Conservation (phyloP, 2,113 vertebrate genomes). For the Peromyscus leucopus region DNA sequence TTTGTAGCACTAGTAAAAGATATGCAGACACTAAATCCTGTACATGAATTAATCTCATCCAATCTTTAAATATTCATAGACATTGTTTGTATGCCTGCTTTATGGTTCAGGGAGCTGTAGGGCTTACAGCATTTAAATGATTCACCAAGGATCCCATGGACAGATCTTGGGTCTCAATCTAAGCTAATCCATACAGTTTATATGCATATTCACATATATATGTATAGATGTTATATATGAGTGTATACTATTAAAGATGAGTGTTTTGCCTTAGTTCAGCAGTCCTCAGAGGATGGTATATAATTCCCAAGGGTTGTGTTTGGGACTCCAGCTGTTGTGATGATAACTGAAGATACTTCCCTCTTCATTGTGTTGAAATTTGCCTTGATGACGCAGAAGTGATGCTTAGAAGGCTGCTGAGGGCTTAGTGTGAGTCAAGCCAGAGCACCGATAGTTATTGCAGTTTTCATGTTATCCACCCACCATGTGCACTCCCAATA, state of each 20-base stretch:
- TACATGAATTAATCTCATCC: conserved; percentile 46
- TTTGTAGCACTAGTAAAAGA: neutral
- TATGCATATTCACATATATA: neutral
- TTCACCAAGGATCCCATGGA: neutral
- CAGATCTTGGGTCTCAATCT: conserved; percentile 19
- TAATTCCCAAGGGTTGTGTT: neutral
- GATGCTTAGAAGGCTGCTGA: neutral
- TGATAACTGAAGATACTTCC: neutral
- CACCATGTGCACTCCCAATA: neutral
- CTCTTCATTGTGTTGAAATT: neutral
- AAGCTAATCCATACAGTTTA: neutral
- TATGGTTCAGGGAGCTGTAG: conserved; percentile 52
- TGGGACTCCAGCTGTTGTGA: neutral
- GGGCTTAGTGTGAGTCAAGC: neutral
- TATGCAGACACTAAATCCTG: neutral
- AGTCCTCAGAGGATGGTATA: neutral
- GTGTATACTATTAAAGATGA: conserved; percentile 31
- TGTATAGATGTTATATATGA: neutral
- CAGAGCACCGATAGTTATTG: neutral
- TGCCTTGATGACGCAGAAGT: neutral
- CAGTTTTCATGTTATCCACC: conserved; percentile 1
- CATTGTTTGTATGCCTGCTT: conserved; percentile 17
- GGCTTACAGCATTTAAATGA: conserved; percentile 16
- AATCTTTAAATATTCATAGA: conserved; percentile 63
- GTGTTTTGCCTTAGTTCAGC: neutral